These are phyloP conservation scores for Endotricha flammealis DNA, from an alignment of 2,888 invertebrate genomes.

Conservation along the genomic window DNA sequence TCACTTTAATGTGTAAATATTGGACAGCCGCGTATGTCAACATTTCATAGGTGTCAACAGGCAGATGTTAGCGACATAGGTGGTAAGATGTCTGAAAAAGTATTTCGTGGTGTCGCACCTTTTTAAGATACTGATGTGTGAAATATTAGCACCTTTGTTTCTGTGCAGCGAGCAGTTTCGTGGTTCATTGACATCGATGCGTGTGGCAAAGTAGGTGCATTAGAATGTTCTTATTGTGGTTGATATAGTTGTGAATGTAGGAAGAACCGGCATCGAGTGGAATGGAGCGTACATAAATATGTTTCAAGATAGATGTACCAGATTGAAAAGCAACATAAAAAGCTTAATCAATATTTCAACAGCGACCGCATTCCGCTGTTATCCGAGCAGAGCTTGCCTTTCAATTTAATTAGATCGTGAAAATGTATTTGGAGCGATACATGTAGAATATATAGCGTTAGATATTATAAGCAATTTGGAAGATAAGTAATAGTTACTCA, in stretches of 20 bases:
- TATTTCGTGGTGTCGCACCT: slow-evolving; percentile 37
- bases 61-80: slow-evolving; percentile 47
- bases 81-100: slow-evolving; percentile 38
- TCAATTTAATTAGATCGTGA: slow-evolving; percentile 60
- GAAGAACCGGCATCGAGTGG: neutral
- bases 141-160: slow-evolving; percentile 21
- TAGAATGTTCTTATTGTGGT: slow-evolving; percentile 9
- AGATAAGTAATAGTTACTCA: too few species aligned
- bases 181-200: slow-evolving; percentile 12
- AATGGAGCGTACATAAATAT: slow-evolving; percentile 10
- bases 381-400: slow-evolving; percentile 44
- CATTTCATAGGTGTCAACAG: slow-evolving; percentile 37
- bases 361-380: slow-evolving; percentile 55
- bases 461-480: slow-evolving; percentile 3
- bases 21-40: slow-evolving; percentile 37
- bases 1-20: slow-evolving; percentile 49
- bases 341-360: slow-evolving; percentile 59
- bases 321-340: slow-evolving; percentile 36
- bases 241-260: slow-evolving; percentile 7
- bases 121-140: slow-evolving; percentile 32
- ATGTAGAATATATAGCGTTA: slow-evolving; percentile 6
- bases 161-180: slow-evolving; percentile 15
- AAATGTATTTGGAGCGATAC: slow-evolving; percentile 27
- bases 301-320: slow-evolving; percentile 14
- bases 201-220: slow-evolving; percentile 12